These are phyloP conservation scores for Phycodurus eques DNA, from an alignment of 2,113 vertebrate genomes.

Conservation along the genomic window DNA sequence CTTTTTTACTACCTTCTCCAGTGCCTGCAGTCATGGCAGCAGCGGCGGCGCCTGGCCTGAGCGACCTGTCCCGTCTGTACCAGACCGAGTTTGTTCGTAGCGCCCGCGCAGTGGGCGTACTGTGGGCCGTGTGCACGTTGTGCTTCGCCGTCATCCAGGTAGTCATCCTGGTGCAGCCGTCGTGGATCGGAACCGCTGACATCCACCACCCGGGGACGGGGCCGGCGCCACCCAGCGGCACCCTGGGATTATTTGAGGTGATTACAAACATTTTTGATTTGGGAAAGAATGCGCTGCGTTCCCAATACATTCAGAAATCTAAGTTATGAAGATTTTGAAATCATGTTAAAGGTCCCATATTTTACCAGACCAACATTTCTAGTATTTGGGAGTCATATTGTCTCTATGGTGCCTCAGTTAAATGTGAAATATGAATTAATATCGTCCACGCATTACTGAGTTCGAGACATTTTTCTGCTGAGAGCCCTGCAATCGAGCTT, in stretches of 20 bases:
- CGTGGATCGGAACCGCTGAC: conserved; percentile 75
- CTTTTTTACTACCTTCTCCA: background rate
- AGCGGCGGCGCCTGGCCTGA: conserved; percentile 56
- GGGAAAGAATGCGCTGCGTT: too few relatives aligned
- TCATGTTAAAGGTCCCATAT: too few relatives aligned
- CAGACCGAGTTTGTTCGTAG: conserved; percentile 81
- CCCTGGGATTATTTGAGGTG: conserved; percentile 78
- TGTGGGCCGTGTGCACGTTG: conserved; percentile 80
- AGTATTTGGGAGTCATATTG: too few relatives aligned
- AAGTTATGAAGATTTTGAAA: too few relatives aligned
- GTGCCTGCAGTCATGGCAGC: conserved; percentile 24
- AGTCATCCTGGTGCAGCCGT: conserved; percentile 79
- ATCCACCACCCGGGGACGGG: conserved; percentile 35
- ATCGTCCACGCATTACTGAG: too few relatives aligned
- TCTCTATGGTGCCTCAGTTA: too few relatives aligned
- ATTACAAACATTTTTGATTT: background rate
- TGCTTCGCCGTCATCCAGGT: conserved; percentile 81
- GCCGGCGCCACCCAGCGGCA: conserved; percentile 57
- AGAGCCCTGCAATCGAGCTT: too few relatives aligned
- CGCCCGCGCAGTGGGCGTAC: conserved; percentile 75
- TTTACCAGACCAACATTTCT: too few relatives aligned
- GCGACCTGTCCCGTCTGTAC: conserved; percentile 75
- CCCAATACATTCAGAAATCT: too few relatives aligned
- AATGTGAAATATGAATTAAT: too few relatives aligned
- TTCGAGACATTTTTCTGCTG: too few relatives aligned